Evolutionary conservation across 2,797 vertebrate species (phyloP).

Genomic region (Malacoctenus gilli): DNA sequence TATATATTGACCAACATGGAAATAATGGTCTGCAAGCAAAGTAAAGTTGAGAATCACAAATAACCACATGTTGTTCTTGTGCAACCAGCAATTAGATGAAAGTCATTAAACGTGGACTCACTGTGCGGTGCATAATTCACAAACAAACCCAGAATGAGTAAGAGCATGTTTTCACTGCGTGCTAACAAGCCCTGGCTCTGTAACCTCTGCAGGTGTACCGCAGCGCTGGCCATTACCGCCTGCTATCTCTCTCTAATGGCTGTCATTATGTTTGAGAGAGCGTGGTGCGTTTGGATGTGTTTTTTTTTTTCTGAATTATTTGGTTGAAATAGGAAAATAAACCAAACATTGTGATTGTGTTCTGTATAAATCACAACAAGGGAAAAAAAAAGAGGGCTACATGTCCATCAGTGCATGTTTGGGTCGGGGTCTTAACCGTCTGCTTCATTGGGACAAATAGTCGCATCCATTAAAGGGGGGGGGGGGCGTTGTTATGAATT

Average conservation of each 20-base stretch:
- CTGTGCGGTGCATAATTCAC: neutral
- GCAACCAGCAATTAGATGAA: neutral
- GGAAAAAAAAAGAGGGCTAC: too few relatives aligned
- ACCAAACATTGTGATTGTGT: neutral
- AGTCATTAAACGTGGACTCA: neutral
- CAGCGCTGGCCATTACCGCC: neutral
- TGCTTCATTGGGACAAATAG: conserved; percentile 4
- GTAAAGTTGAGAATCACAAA: too few relatives aligned
- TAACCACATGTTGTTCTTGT: too few relatives aligned
- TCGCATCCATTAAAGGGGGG: conserved; percentile 6
- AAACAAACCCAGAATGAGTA: neutral
- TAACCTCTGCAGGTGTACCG: conserved; percentile 8
- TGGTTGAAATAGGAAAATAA: conserved; percentile 5
- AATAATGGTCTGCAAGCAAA: too few relatives aligned
- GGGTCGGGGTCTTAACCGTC: conserved; percentile 2
- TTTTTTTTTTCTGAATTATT: neutral
- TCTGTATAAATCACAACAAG: too few relatives aligned
- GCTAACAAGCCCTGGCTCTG: neutral
- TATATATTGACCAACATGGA: too few relatives aligned
- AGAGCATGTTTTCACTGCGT: conserved; percentile 11
- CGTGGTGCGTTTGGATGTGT: too few relatives aligned
- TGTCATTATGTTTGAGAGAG: conserved; percentile 7
- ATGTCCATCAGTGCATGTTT: too few relatives aligned
- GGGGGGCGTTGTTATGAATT: conserved; percentile 18
- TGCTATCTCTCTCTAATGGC: neutral